Evolutionary conservation across 2,113 vertebrate species (phyloP).

Genomic region (Leptobrachium leishanense): DNA sequence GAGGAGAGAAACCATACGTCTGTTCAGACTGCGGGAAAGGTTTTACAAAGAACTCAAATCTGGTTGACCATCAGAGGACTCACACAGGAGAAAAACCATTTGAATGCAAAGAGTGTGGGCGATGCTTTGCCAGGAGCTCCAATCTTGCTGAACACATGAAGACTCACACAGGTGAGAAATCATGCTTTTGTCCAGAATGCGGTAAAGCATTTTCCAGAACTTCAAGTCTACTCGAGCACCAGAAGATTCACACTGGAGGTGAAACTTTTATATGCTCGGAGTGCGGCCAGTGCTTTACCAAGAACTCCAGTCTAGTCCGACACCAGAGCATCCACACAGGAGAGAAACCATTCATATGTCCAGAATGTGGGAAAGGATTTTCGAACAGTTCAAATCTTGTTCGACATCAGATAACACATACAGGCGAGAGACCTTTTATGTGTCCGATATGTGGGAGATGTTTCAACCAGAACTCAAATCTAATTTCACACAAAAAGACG

Average conservation of each 20-base stretch:
- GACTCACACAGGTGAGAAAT: conserved; percentile 49
- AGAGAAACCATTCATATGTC: conserved; percentile 41
- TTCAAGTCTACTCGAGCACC: conserved; percentile 47
- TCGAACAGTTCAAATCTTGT: conserved; percentile 41
- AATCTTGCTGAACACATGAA: conserved; percentile 48
- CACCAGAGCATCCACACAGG: conserved; percentile 43
- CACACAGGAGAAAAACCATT: conserved; percentile 52
- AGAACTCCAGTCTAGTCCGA: conserved; percentile 40
- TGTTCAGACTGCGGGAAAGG: conserved; percentile 52
- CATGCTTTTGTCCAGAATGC: conserved; percentile 40
- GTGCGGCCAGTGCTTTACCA: conserved; percentile 49
- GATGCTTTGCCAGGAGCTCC: conserved; percentile 46
- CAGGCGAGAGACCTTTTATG: conserved; percentile 22
- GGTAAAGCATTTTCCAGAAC: conserved; percentile 47
- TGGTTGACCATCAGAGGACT: conserved; percentile 50
- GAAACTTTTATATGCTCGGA: conserved; percentile 47
- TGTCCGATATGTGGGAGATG: conserved; percentile 45
- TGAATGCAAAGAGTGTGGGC: conserved; percentile 52
- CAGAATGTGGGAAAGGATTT: conserved; percentile 48
- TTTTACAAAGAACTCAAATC: conserved; percentile 49
- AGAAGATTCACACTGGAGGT: conserved; percentile 47
- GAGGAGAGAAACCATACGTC: conserved; percentile 46
- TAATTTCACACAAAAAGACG: conserved; percentile 47
- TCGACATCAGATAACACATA: conserved; percentile 39
- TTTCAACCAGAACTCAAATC: conserved; percentile 43